These are phyloP conservation scores for Choloepus hoffmanni DNA, from an alignment of 2,113 vertebrate genomes.

Conservation along the genomic window DNA sequence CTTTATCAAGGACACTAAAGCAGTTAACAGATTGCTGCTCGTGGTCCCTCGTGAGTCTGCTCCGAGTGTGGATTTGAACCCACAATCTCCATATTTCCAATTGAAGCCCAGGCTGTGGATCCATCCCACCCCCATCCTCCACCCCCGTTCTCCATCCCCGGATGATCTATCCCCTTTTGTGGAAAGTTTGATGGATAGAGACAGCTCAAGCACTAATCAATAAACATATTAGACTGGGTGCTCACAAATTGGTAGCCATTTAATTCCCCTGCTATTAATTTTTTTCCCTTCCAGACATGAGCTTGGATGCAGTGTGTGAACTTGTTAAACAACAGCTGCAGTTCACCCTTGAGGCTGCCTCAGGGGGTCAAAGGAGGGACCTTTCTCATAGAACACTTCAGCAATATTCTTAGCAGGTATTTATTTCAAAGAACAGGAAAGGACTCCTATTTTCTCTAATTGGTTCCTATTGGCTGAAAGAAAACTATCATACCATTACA, in stretches of 20 bases:
- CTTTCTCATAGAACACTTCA: not conserved
- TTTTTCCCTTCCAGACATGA: conserved; percentile 38
- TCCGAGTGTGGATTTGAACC: conserved; percentile 1
- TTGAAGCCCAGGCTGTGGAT: not conserved
- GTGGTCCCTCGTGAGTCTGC: not conserved
- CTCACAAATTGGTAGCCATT: conserved; percentile 83
- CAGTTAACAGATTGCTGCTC: not conserved
- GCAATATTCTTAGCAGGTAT: not conserved
- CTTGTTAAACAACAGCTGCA: not conserved
- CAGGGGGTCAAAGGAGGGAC: not conserved
- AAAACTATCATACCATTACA: not conserved
- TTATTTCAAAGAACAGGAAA: conserved; percentile 21
- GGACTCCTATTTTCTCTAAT: not conserved
- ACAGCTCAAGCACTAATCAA: conserved; percentile 82
- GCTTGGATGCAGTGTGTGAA: not conserved
- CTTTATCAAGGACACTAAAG: not conserved
- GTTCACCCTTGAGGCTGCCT: conserved; percentile 33
- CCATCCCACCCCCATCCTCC: not conserved
- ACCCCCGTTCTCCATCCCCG: too few species aligned
- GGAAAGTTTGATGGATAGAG: conserved; percentile 74
- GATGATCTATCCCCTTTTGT: conserved; percentile 60
- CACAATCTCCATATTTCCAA: conserved; percentile 13
- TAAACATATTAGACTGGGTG: conserved; percentile 70
- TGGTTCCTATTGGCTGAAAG: not conserved
- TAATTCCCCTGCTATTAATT: conserved; percentile 77